Base-by-base conservation (phyloP, 2,888 invertebrate species). In the Drosophila ezoana region DNA sequence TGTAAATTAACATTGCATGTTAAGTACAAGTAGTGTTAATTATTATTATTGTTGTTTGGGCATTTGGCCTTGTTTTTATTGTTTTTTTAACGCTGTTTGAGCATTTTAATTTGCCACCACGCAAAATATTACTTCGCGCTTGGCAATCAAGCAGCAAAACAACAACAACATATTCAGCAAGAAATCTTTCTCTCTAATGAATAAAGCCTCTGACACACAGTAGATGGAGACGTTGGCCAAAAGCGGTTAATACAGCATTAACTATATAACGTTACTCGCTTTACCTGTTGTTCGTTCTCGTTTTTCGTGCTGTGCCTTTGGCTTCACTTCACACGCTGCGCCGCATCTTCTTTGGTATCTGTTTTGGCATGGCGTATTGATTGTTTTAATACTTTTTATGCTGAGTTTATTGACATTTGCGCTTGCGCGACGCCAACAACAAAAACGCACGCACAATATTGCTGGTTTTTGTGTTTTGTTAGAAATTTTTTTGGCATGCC, bases 391-490 rank as follows among this genome's bases (percentile, higher is more conserved):
- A 80, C 56, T 61, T 76, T 65, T 44, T 64, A 53, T 69, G 70
- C 52, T 49, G 88, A 79, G 86, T 86, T 86, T 86, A 86, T 86
- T 86, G 86, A 86, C 86, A 85, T 87, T 86, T 83, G 87, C 68
- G 71, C 68, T 60, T 66, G 75, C 58, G 73, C 71, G 73, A 67
- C 41, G 37, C 6, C 47, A 35, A 52, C 13, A 43, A 33, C 37
- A 47, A 35, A 40, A 58, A 41, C 28, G 18, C 28, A 14, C 18
- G 13, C 37, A 43, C 20, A 47, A 10, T n/a, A 11, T 32, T 57
- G 6, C 38, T 28, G 1, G 3, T 23, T 18, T 54, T 18, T 14
- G 9, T 53, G 18, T 51, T 61, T 14, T 41, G 38, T 44, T 65
- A 51, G 53, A 72, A 62, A 69, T 85, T 72, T 83, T 87, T 85